A percentile compares a stretch with the other conserved stretches of the same genome.
Evolutionary conservation across 2,113 vertebrate species (phyloP).

Genomic region (Lasiurus borealis): DNA sequence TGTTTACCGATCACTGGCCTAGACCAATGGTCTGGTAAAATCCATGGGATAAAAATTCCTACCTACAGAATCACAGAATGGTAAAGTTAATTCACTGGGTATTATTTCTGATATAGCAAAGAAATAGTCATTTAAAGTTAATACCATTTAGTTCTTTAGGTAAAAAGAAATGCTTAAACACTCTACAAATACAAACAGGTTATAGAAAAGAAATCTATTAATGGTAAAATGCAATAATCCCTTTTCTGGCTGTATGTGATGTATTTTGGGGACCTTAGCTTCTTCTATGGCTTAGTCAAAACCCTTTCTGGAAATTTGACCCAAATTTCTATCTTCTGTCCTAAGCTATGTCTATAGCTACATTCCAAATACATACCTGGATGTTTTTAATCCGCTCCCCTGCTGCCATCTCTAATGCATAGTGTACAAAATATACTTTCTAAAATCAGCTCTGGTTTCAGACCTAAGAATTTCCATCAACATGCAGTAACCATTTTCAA

Average conservation of each 20-base stretch:
- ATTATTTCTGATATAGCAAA: background rate
- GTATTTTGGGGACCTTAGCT: background rate
- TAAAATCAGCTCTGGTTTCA: constrained; percentile 30
- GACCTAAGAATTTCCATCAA: background rate
- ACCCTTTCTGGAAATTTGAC: background rate
- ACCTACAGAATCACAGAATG: background rate
- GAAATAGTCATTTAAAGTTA: background rate
- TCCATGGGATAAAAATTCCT: background rate
- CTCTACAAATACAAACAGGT: background rate
- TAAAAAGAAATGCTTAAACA: constrained; percentile 16
- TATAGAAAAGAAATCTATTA: constrained; percentile 1
- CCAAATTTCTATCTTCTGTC: background rate
- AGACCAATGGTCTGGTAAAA: background rate
- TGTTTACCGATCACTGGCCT: background rate
- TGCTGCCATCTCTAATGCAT: background rate
- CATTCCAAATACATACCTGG: background rate
- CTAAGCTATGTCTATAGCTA: background rate
- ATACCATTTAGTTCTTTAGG: background rate
- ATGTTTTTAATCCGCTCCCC: background rate
- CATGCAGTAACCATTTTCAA: background rate
- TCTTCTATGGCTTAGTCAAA: background rate
- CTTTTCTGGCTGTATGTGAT: background rate
- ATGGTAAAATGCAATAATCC: background rate
- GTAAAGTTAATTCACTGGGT: background rate
- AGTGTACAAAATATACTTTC: background rate